These are phyloP conservation scores for Strigops habroptila DNA, from an alignment of 2,113 vertebrate genomes.

Conservation along the genomic window DNA sequence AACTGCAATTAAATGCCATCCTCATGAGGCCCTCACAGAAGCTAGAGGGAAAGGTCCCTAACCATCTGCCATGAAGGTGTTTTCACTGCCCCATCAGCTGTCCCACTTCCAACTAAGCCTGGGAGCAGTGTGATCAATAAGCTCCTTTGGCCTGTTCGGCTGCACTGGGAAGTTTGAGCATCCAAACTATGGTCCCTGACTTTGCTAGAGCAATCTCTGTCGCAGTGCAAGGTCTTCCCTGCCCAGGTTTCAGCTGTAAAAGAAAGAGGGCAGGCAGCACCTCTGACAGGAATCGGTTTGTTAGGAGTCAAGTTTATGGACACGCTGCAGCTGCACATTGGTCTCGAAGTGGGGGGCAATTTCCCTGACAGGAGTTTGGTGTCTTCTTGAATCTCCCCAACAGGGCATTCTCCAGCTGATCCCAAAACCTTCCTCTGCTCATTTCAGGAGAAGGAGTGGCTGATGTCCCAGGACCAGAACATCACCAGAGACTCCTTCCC, in stretches of 20 bases:
- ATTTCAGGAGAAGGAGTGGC: not conserved
- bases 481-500: not conserved
- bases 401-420: not conserved
- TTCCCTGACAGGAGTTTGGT: not conserved
- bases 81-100: not conserved
- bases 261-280: not conserved
- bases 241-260: not conserved
- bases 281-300: not conserved
- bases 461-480: not conserved
- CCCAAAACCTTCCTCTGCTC: not conserved
- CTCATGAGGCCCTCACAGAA: not conserved
- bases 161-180: not conserved
- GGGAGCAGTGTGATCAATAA: fast-evolving
- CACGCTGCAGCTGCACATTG: not conserved
- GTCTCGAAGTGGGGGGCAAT: not conserved
- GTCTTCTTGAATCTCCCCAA: not conserved
- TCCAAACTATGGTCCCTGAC: not conserved
- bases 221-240: not conserved
- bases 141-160: not conserved
- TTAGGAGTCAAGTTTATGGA: not conserved
- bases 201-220: not conserved
- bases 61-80: not conserved
- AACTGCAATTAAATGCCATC: not conserved
- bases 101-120: not conserved
- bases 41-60: not conserved